Evolutionary conservation across 2,888 invertebrate species (phyloP), one percentile per base, ranked within the genome.

Genomic region (Platerodrilus igneus): DNA sequence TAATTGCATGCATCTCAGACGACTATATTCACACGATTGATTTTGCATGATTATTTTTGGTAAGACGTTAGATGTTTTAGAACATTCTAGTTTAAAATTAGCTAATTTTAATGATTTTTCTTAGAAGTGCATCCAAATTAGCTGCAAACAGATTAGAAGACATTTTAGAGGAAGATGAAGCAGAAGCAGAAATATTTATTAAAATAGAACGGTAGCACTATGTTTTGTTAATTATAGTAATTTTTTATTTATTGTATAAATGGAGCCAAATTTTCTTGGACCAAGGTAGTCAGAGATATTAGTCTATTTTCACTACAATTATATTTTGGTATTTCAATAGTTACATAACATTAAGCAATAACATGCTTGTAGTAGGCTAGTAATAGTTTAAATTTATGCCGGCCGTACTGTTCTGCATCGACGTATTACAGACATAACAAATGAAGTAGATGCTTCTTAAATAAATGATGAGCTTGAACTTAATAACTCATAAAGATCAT

Each of bases 111-210:
- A 38, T 41, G 41, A 46, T 50, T 59, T 57, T 52, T 65, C 64
- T 57, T 65, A 65, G 64, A 58, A 63, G 60, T 56, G 59, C 62
- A 56, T 58, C 60, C 51, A 59, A 62, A 51, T 47, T 61, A 42
- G 58, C 64, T 57, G 64, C 64, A 47, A 59, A 55, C 44, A 54
- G 61, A 52, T 55, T 66, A 59, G 66, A 64, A 54, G 66, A 65
- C 44, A 66, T 66, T 41, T 44, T 62, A 59, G 64, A 66, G 59
- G 64, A 64, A 58, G 64, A 64, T 54, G 55, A 57, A 57, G 63
- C 62, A 59, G 63, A 63, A 3, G 13, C 21, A 13, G 45, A 45
- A 22, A 18, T 15, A 10, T 23, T 44, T 33, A 19, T 25, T 15
- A 33, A 31, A 27, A 26, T 44, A 29, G 19, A 19, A 19, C 44